Percentiles rank a stretch among this genome's conserved stretches.
These are phyloP conservation scores for Parthenolecanium corni DNA, from an alignment of 2,888 invertebrate species.

Conservation along the genomic window DNA sequence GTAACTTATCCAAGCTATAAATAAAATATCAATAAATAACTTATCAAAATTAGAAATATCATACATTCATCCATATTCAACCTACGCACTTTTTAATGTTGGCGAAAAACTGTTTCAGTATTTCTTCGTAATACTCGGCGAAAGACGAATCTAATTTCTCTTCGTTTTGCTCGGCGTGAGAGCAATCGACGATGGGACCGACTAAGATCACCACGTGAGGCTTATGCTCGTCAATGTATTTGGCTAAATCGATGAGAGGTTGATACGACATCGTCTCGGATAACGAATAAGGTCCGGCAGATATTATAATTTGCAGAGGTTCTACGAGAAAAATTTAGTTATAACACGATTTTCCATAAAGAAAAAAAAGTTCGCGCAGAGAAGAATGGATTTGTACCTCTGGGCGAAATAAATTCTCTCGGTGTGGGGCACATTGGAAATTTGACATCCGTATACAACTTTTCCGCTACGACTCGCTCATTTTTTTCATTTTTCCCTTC, in stretches of 20 bases:
- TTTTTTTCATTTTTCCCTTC: constrained; percentile 62
- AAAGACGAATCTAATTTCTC: not conserved
- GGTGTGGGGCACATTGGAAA: not conserved
- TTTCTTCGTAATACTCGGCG: not conserved
- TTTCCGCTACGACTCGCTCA: constrained; percentile 52
- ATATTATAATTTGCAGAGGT: constrained; percentile 56
- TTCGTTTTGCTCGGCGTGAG: constrained; percentile 40
- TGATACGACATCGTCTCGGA: constrained; percentile 65
- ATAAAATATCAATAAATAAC: not conserved
- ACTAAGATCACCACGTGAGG: constrained; percentile 72
- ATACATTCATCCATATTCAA: not conserved
- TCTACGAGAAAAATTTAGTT: constrained; percentile 37
- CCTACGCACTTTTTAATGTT: not conserved
- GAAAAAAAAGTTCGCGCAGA: not conserved
- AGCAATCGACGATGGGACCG: constrained; percentile 72
- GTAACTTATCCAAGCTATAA: constrained; percentile 39
- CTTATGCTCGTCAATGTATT: constrained; percentile 51
- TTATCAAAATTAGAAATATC: constrained; percentile 14
- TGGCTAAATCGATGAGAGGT: constrained; percentile 65
- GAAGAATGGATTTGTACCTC: constrained; percentile 10
- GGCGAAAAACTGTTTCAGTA: not conserved
- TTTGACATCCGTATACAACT: constrained; percentile 49
- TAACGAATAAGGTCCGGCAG: constrained; percentile 73
- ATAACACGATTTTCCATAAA: not conserved
- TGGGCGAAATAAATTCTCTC: not conserved